Evolutionary conservation across 2,113 vertebrate genomes (phyloP).

Genomic region (Hemibagrus wyckioides): DNA sequence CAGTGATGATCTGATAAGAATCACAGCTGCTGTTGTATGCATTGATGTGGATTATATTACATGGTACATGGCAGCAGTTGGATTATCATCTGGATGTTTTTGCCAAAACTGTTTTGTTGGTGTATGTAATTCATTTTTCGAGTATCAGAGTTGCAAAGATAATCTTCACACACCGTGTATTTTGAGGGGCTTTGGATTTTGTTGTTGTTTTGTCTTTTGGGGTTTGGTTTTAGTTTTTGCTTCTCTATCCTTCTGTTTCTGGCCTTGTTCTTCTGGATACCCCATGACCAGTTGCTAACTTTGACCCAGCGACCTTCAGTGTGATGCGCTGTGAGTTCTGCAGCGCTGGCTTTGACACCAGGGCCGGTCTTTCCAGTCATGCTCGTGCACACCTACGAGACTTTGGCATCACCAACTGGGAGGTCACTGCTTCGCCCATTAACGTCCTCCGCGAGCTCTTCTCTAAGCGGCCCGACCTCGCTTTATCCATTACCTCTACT

Average conservation of each 20-base stretch:
- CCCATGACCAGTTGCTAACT: constrained; percentile 84
- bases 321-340: constrained; percentile 98
- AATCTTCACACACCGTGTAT: neutral
- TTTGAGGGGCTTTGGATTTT: neutral
- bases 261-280: constrained; percentile 22
- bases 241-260: constrained; percentile 33
- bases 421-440: constrained; percentile 91
- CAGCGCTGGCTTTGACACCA: constrained; percentile 92
- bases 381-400: constrained; percentile 92
- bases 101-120: neutral
- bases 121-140: neutral
- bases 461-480: constrained; percentile 84
- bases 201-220: neutral
- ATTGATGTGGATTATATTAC: neutral
- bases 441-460: constrained; percentile 91
- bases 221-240: constrained; percentile 25
- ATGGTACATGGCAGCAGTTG: neutral
- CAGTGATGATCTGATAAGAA: neutral
- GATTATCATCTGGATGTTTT: neutral
- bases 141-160: neutral
- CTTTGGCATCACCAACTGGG: constrained; percentile 97
- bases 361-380: constrained; percentile 93
- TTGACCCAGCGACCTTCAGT: constrained; percentile 93
- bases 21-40: neutral
- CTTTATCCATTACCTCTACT: constrained; percentile 71